Evolutionary conservation across 2,888 invertebrate species (phyloP).

Genomic region (Meiosimyza platycephala): DNA sequence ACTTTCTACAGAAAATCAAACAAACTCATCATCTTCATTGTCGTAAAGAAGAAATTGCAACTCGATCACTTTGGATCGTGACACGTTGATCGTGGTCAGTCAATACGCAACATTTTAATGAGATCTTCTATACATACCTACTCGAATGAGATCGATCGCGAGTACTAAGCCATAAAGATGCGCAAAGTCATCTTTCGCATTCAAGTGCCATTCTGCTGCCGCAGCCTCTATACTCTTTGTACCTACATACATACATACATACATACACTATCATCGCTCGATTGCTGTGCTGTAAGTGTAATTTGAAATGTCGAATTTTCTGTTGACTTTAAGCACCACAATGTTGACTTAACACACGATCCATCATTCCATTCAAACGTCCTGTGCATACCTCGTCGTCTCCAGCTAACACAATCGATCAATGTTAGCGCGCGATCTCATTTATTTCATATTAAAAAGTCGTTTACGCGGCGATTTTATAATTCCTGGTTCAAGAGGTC

Average conservation of each 20-base stretch:
- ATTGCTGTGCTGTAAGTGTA: neutral
- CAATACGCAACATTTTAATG: constrained; percentile 11
- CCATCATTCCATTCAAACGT: constrained; percentile 15
- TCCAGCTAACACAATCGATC: constrained; percentile 19
- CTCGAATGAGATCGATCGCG: neutral
- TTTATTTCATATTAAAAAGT: constrained; percentile 27
- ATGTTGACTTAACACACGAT: constrained; percentile 11
- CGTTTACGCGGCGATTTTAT: neutral
- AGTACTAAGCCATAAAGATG: too few species aligned
- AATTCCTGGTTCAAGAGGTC: constrained; percentile 21
- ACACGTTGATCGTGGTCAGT: constrained; percentile 5
- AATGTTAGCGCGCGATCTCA: constrained; percentile 19
- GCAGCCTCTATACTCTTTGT: too few species aligned
- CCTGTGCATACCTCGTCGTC: neutral
- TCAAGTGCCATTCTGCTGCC: too few species aligned
- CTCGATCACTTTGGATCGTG: constrained; percentile 13
- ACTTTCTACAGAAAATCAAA: too few species aligned
- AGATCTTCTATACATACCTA: neutral
- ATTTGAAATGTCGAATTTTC: constrained; percentile 7
- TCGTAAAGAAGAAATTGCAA: neutral
- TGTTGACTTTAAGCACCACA: constrained; percentile 5
- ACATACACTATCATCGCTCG: neutral
- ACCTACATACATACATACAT: too few species aligned
- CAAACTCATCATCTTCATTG: too few species aligned
- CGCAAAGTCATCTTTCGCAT: too few species aligned